phyloP scores from a whole-genome alignment of 2,113 vertebrate genomes.

The Actinemys pallida region DNA sequence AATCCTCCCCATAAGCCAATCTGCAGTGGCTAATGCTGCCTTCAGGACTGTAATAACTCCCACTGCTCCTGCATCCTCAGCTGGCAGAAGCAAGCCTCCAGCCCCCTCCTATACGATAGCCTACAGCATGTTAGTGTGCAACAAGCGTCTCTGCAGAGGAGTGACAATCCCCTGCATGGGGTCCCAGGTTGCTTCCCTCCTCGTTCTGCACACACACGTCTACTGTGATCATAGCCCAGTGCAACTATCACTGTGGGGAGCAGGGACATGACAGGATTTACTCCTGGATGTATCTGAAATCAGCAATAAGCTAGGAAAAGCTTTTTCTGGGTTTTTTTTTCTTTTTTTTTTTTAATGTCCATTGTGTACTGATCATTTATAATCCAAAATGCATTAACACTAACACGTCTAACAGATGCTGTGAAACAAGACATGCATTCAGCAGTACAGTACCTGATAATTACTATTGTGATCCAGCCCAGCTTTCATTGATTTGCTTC shows the following conservation, averaged over 20 bases:
- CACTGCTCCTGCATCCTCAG: not conserved
- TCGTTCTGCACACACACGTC: not conserved
- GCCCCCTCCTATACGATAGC: not conserved
- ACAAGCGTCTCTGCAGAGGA: not conserved
- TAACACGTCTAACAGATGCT: slow-evolving; percentile 30
- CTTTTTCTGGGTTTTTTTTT: not conserved
- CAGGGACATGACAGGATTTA: slow-evolving; percentile 15
- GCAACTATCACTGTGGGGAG: not conserved
- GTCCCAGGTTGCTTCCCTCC: not conserved
- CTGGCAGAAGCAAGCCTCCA: not conserved
- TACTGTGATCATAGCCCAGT: not conserved
- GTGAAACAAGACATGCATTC: slow-evolving; percentile 43
- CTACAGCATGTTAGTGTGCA: not conserved
- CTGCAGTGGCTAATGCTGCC: not conserved
- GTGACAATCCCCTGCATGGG: too few species aligned
- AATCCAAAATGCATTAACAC: slow-evolving; percentile 55
- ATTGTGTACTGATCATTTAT: slow-evolving; percentile 29
- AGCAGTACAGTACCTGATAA: slow-evolving; percentile 80
- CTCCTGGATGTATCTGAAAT: not conserved
- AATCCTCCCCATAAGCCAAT: not conserved
- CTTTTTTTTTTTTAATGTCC: not conserved
- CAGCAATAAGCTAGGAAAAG: not conserved
- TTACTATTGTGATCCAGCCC: slow-evolving; percentile 78
- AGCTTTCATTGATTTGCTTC: slow-evolving; percentile 80
- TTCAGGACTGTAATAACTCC: not conserved